Base-by-base conservation (phyloP, 1,140 invertebrate genomes). In the Sipha flava region DNA sequence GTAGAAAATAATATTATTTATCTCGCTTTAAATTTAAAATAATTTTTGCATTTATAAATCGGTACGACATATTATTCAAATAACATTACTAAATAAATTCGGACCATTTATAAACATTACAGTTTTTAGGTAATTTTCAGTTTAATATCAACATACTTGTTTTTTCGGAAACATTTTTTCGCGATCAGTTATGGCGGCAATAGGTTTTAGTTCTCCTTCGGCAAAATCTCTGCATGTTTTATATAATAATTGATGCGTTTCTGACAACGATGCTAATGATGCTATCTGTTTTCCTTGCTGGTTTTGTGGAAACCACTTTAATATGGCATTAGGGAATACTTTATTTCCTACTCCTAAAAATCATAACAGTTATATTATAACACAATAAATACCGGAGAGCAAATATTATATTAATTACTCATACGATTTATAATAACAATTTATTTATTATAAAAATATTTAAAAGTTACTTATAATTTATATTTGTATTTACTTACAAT, bases 181-280 rank as follows among this genome's bases (percentile, higher is more conserved):
- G 81, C 90, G 90, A 84, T 98, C 96, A 81, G 91, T 89, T 87
- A 94, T 91, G 2, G 89, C 90, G 7, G 96, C 95, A 83, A 94
- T 90, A 2, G 95, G 94, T 83, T 92, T 92, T 4, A 98, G 84
- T 87, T 98, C 95, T 45, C 89, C 90, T 84, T 98, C 94, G 12
- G 94, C 94, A 87, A 98, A 98, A 84, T 97, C 95, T 84, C 89
- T 86, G 84, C 94, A 95, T 37, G 95, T 97, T 85, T 97, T 93
- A 79, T 93, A 89, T 0, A 98, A 86, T 92, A 98, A 95, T 84
- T 95, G 91, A 86, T 98, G 94, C 0, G 94, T 96, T 81, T 98
- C 96, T 14, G 95, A 89, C 18, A 98, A 85, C 1, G 90, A 87
- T 9, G 90, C 86, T 18, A 94, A 82, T 0, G 89, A 91, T 49